Percentiles rank a stretch among this genome's conserved stretches.
These are phyloP conservation scores for Netelia virgata DNA, from an alignment of 2,888 invertebrate species.

Conservation along the genomic window DNA sequence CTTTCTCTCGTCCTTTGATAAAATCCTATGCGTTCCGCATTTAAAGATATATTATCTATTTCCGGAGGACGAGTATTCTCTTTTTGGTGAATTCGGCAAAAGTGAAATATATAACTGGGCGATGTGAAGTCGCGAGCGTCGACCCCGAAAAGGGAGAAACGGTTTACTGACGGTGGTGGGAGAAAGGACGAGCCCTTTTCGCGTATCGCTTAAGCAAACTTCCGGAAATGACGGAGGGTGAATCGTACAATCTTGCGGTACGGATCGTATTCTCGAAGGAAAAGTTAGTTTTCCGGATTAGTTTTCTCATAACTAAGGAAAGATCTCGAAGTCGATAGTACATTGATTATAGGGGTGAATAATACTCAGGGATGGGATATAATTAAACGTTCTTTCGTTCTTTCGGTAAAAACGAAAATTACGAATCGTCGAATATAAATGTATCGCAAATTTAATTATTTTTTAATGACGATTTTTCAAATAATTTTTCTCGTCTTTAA, in stretches of 20 bases:
- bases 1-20: conserved; percentile 46
- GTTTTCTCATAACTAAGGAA: conserved; percentile 41
- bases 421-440: no score
- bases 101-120: conserved; percentile 42
- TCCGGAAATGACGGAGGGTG: conserved; percentile 59
- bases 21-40: conserved; percentile 45
- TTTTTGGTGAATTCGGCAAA: conserved; percentile 13
- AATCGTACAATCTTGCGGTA: conserved; percentile 17
- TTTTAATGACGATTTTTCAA: not conserved
- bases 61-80: conserved; percentile 40
- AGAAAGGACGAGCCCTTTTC: conserved; percentile 18
- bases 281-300: conserved; percentile 43
- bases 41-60: conserved; percentile 57
- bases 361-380: not conserved
- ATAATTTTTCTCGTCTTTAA: not conserved
- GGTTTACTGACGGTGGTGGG: conserved; percentile 34
- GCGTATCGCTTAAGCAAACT: conserved; percentile 57
- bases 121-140: conserved; percentile 5
- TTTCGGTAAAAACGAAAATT: not conserved
- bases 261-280: conserved; percentile 17
- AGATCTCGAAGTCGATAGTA: conserved; percentile 18
- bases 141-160: conserved; percentile 14
- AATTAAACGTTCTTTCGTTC: not conserved
- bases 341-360: conserved; percentile 44
- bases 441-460: conserved; percentile 19